These are phyloP conservation scores for Triplophysa yarkandensis DNA, from an alignment of 2,797 vertebrate species.

Conservation along the genomic window DNA sequence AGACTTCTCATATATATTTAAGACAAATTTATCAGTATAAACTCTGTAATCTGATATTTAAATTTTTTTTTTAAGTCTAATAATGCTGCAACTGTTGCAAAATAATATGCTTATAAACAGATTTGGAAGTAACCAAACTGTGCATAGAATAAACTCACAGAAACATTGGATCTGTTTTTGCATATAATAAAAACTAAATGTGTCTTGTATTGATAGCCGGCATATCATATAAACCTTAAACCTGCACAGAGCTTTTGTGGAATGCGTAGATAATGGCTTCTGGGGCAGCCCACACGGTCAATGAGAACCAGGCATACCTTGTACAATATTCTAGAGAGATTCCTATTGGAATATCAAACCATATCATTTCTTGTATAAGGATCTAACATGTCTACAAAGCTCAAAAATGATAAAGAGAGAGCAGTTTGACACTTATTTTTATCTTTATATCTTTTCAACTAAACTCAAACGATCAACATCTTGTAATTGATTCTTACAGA, in stretches of 20 bases:
- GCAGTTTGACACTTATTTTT: too few relatives aligned
- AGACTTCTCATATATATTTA: not conserved
- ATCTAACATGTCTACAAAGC: too few relatives aligned
- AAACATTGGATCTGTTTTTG: not conserved
- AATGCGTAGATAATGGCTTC: constrained; percentile 57
- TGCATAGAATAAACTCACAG: not conserved
- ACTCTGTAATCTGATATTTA: not conserved
- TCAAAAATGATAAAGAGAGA: too few relatives aligned
- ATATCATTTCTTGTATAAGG: not conserved
- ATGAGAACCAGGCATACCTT: constrained; percentile 50
- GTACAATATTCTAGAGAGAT: constrained; percentile 30
- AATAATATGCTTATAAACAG: not conserved
- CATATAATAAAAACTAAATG: not conserved
- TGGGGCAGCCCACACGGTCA: constrained; percentile 33
- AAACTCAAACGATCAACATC: too few relatives aligned
- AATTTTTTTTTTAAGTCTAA: not conserved
- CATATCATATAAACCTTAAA: constrained; percentile 40
- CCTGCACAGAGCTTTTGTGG: constrained; percentile 42
- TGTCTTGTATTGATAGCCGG: constrained; percentile 17
- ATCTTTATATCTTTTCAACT: too few relatives aligned
- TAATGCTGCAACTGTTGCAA: not conserved
- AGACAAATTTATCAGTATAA: not conserved
- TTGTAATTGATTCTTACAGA: too few relatives aligned
- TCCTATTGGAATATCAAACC: not conserved
- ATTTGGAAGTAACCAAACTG: not conserved